These are phyloP conservation scores for Drosophila lowei DNA, from an alignment of 1,140 invertebrate species.

Conservation along the genomic window DNA sequence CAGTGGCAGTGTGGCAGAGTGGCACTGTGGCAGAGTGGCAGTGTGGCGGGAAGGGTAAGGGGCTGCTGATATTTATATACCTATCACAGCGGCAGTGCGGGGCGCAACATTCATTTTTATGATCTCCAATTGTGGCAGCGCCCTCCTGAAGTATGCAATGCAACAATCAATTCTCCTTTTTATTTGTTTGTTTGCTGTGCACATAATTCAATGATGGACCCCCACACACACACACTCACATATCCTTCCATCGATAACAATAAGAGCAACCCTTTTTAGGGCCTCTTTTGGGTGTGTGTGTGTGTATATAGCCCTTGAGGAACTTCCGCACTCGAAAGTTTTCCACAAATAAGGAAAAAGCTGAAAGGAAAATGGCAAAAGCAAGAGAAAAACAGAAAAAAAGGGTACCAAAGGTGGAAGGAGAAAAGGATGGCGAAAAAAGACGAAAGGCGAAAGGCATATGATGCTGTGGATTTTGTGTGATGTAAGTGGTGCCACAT, in stretches of 20 bases:
- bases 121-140: conserved; percentile 70
- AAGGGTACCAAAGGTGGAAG: too few relatives aligned
- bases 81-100: conserved; percentile 24
- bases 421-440: conserved; percentile 39
- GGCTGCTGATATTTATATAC: conserved; percentile 72
- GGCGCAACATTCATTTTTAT: conserved; percentile 69
- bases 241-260: conserved; percentile 63
- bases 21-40: conserved; percentile 12
- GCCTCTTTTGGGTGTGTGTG: conserved; percentile 39
- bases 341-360: conserved; percentile 58
- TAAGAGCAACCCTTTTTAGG: conserved; percentile 73
- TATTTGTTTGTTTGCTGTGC: conserved; percentile 65
- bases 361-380: conserved; percentile 6
- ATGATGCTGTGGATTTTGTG: conserved; percentile 45
- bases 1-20: conserved; percentile 9
- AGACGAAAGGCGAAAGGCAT: too few relatives aligned
- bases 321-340: conserved; percentile 76
- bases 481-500: conserved; percentile 31
- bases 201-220: conserved; percentile 65
- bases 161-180: conserved; percentile 77
- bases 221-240: conserved; percentile 9
- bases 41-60: conserved; percentile 25
- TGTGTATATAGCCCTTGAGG: conserved; percentile 61
- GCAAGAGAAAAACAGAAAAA: background rate
- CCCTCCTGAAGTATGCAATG: conserved; percentile 57